Percentiles rank a stretch among this genome's conserved stretches.
These are phyloP conservation scores for Luperina nickerlii DNA, from an alignment of 2,888 invertebrate genomes.

Conservation along the genomic window DNA sequence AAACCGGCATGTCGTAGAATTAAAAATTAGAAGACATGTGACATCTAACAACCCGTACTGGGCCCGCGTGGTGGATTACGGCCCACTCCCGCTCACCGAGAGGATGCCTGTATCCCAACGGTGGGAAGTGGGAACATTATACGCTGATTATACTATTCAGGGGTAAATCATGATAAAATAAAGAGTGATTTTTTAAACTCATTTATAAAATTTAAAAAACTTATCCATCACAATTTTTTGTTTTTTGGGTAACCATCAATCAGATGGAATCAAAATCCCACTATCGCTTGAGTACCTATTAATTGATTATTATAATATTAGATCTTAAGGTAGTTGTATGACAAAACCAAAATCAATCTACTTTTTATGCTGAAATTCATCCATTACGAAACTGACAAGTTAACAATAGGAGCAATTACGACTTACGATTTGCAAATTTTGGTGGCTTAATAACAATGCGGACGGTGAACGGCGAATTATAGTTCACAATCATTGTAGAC, in stretches of 20 bases:
- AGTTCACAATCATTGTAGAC: conserved; percentile 22
- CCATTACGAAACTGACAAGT: background rate
- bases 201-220: background rate
- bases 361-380: background rate
- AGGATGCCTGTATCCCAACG: too few relatives aligned
- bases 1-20: background rate
- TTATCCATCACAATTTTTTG: background rate
- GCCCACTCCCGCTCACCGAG: background rate
- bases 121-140: too few relatives aligned
- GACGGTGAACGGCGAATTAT: conserved; percentile 1
- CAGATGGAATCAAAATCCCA: background rate
- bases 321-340: background rate
- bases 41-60: background rate
- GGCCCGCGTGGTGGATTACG: background rate
- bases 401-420: conserved; percentile 28
- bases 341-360: background rate
- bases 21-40: background rate
- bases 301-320: background rate
- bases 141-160: too few relatives aligned
- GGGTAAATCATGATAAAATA: background rate
- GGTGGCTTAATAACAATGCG: conserved; percentile 30
- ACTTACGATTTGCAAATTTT: conserved; percentile 36
- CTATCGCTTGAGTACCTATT: background rate
- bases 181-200: background rate
- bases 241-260: background rate